phyloP scores from a whole-genome alignment of 2,797 vertebrate genomes.

The Rhinoraja longicauda region DNA sequence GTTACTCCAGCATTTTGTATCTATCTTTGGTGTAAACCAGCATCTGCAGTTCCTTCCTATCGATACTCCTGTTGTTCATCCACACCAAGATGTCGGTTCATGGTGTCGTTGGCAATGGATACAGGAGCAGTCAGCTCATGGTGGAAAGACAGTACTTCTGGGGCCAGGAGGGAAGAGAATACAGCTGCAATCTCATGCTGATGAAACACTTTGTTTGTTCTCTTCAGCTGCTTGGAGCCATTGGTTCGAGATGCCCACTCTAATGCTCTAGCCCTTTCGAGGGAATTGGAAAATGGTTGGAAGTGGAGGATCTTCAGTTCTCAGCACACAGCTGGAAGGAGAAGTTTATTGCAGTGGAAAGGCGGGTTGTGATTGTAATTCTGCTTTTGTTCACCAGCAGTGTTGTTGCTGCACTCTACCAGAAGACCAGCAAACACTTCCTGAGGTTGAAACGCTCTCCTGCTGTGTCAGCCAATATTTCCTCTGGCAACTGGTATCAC shows the following conservation, averaged over 20 bases:
- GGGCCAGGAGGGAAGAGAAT: not conserved
- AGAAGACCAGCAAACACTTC: not conserved
- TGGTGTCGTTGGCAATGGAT: not conserved
- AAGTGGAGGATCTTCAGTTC: not conserved
- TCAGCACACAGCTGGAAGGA: not conserved
- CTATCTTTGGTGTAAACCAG: too few relatives aligned
- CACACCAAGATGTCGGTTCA: not conserved
- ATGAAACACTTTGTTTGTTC: not conserved
- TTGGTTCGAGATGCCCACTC: not conserved
- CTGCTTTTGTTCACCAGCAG: too few relatives aligned
- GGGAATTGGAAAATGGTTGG: too few relatives aligned
- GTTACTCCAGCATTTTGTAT: too few relatives aligned
- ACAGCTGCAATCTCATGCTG: not conserved
- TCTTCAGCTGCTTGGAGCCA: not conserved
- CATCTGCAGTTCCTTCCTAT: too few relatives aligned
- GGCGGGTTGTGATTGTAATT: not conserved
- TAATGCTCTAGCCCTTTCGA: not conserved
- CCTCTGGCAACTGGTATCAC: not conserved
- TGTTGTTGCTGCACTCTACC: not conserved
- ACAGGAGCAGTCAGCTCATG: not conserved
- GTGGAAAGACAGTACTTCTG: not conserved
- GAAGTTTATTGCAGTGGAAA: not conserved
- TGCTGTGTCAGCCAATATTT: not conserved
- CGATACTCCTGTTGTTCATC: not conserved
- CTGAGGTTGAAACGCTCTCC: not conserved